Base-by-base conservation (phyloP, 2,888 invertebrate genomes). In the Homarus gammarus region DNA sequence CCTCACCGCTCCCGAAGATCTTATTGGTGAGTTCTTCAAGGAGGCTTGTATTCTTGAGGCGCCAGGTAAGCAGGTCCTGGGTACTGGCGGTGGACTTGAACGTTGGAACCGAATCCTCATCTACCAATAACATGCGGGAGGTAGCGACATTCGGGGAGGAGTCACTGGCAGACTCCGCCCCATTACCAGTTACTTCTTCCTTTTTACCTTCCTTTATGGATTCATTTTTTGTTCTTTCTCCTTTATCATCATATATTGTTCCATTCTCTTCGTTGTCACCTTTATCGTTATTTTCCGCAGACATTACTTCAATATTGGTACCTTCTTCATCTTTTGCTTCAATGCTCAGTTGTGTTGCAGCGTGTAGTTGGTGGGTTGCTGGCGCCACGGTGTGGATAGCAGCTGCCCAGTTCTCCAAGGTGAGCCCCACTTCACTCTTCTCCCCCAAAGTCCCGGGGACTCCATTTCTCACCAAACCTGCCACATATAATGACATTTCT, bases 21-120 rank as follows among this genome's bases (percentile, higher is more conserved):
- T 49, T 87, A n/a, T 72, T 79, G 38, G 89, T 81, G 36, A 89
- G 70, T 22, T 89, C 64, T 36, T 89, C 51, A 18, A 89, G 64
- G 64, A 84, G 78, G 56, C 68, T 84, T 22, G 78, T 68, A 27
- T 84, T 77, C 38, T 84, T 89, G 38, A 84, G 79, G n/a, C 89
- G 77, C 89, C 89, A 89, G 18, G 78, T 84, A 5, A 89, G 78
- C 18, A 78, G 84, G 68, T 87, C 75, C 33, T 51, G 44, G 27
- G 78, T 70, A 22, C 56, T 79, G 27, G 51, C 61, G 44, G 56
- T 31, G 44, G 33, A 27, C 38, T 31, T n/a, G 70, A 49, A 18
- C 64, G 44, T 10, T 15, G 61, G 44, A 33, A 10, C 22, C 33
- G 22, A 6, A 18, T 61, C 33, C n/a, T 77, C 77, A 15, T 61